Evolutionary conservation across 1,140 invertebrate species (phyloP).

Genomic region (Helicoverpa armigera): DNA sequence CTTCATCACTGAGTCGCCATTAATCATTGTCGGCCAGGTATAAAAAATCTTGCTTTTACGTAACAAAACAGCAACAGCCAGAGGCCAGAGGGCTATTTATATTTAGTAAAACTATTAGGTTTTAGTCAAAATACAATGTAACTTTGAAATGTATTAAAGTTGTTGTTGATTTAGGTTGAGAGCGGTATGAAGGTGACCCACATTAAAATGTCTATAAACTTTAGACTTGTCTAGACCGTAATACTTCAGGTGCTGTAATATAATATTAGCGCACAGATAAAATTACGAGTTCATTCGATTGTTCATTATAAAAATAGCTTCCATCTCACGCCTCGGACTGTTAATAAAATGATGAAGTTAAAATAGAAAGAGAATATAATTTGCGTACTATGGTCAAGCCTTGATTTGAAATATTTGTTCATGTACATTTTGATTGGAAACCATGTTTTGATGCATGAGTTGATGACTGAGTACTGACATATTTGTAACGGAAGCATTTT

Average conservation of each 20-base stretch:
- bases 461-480: not conserved
- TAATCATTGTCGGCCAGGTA: constrained; percentile 32
- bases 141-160: constrained; percentile 39
- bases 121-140: constrained; percentile 30
- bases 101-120: constrained; percentile 29
- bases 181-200: constrained; percentile 21
- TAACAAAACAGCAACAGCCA: constrained; percentile 9
- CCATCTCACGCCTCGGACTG: constrained; percentile 4
- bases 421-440: too few species aligned
- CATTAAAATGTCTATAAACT: constrained; percentile 27
- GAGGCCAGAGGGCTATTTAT: constrained; percentile 4
- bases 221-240: constrained; percentile 31
- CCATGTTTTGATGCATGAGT: too few species aligned
- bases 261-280: constrained; percentile 5
- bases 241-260: constrained; percentile 27
- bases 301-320: constrained; percentile 22
- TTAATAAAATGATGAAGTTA: not conserved
- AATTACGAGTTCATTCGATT: constrained; percentile 12
- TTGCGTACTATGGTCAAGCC: too few species aligned
- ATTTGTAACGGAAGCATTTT: constrained; percentile 13
- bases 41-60: constrained; percentile 21
- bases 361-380: too few species aligned
- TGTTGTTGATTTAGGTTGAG: constrained; percentile 32
- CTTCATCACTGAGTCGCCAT: constrained; percentile 28
- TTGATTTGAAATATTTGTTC: too few species aligned